Evolutionary conservation across 2,888 invertebrate genomes (phyloP).

Genomic region (Leucoma salicis): DNA sequence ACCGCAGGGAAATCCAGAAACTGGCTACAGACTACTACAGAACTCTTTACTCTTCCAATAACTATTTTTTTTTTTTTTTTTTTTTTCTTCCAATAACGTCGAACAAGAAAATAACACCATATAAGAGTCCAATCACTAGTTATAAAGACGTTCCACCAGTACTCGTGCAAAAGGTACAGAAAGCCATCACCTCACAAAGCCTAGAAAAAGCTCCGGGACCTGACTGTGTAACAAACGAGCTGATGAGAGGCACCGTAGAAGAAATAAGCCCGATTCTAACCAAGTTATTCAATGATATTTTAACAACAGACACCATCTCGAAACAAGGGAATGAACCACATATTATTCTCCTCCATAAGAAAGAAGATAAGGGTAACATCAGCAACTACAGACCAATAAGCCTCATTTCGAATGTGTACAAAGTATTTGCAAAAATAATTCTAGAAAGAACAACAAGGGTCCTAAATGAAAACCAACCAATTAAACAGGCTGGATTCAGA

Average conservation of each 20-base stretch:
- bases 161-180: conserved; percentile 10
- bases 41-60: conserved; percentile 1
- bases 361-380: conserved; percentile 7
- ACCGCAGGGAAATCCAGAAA: background rate
- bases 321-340: background rate
- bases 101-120: background rate
- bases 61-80: too few relatives aligned
- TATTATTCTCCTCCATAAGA: conserved; percentile 12
- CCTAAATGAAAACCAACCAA: too few relatives aligned
- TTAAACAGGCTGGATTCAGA: background rate
- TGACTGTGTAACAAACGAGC: conserved; percentile 16
- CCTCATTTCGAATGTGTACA: background rate
- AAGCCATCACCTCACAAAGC: conserved; percentile 9
- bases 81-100: background rate
- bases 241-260: conserved; percentile 12
- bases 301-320: background rate
- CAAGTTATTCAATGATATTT: conserved; percentile 9
- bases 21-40: conserved; percentile 4
- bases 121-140: background rate
- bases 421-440: too few relatives aligned
- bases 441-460: too few relatives aligned
- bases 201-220: conserved; percentile 15
- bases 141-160: conserved; percentile 7
- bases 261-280: conserved; percentile 14
- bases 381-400: conserved; percentile 1